These are phyloP conservation scores for Phalanger gymnotis DNA, from an alignment of 2,797 vertebrate species.

Conservation along the genomic window DNA sequence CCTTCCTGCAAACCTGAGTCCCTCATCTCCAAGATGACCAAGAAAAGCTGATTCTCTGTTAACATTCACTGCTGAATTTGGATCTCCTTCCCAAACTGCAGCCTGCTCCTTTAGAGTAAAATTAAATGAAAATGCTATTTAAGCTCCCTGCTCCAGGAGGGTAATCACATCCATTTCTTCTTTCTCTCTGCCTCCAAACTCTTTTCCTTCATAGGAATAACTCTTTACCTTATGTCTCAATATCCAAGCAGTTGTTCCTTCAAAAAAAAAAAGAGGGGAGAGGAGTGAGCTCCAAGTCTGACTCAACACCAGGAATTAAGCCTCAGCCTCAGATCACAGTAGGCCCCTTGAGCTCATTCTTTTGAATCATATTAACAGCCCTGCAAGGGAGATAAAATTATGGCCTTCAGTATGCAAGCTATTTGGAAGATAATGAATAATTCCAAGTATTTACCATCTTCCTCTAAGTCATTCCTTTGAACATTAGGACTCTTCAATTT, in stretches of 20 bases:
- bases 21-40: not conserved
- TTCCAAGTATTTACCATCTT: constrained; percentile 53
- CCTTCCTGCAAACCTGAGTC: not conserved
- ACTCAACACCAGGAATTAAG: constrained; percentile 38
- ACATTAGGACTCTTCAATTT: constrained; percentile 65
- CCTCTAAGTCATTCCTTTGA: constrained; percentile 59
- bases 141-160: not conserved
- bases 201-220: not conserved
- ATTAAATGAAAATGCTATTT: not conserved
- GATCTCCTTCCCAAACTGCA: not conserved
- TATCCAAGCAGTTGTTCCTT: constrained; percentile 22
- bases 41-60: not conserved
- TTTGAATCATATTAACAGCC: constrained; percentile 39
- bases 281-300: not conserved
- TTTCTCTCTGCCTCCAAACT: not conserved
- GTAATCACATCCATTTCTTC: not conserved
- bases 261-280: not conserved
- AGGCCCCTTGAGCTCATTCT: constrained; percentile 54
- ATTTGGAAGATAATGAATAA: constrained; percentile 58
- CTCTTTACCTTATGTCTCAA: not conserved
- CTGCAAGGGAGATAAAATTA: constrained; percentile 61
- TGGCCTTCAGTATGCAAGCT: constrained; percentile 24
- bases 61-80: not conserved
- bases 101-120: not conserved
- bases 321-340: not conserved